A percentile compares a stretch with the other conserved stretches of the same genome.
These are phyloP conservation scores for Neodon shergylaensis DNA, from an alignment of 2,113 vertebrate genomes.

Conservation along the genomic window DNA sequence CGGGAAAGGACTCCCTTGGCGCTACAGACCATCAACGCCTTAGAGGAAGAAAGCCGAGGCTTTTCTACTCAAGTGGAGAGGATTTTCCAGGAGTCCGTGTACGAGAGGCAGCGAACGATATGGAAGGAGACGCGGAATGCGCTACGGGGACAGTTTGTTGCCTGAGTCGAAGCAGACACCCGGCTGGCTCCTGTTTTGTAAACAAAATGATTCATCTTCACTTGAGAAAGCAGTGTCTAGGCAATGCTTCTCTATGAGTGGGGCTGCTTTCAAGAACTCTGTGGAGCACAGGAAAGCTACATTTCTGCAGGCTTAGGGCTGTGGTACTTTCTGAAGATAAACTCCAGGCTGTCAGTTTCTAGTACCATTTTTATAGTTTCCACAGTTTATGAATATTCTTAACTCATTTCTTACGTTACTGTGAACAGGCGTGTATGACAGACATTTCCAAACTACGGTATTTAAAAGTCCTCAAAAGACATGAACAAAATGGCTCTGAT, in stretches of 20 bases:
- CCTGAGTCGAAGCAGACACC: background rate
- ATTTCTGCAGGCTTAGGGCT: background rate
- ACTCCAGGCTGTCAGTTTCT: background rate
- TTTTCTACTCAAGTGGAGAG: slow-evolving; percentile 80
- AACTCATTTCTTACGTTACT: background rate
- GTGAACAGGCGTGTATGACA: background rate
- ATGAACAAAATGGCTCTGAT: background rate
- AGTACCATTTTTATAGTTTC: background rate
- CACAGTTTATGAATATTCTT: background rate
- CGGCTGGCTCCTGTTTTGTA: background rate
- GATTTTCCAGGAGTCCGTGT: slow-evolving; percentile 79
- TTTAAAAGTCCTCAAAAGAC: slow-evolving; percentile 2
- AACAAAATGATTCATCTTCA: slow-evolving; percentile 4
- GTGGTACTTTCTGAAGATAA: background rate
- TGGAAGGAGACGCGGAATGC: slow-evolving; percentile 64
- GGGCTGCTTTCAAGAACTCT: background rate
- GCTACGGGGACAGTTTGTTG: background rate
- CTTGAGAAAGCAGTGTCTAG: background rate
- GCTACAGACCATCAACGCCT: slow-evolving; percentile 76
- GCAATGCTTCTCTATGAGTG: background rate
- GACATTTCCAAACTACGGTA: background rate
- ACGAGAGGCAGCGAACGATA: slow-evolving; percentile 66
- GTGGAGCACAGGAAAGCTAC: background rate
- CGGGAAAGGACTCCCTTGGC: slow-evolving; percentile 76
- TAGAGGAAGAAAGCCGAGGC: slow-evolving; percentile 80